phyloP scores from a whole-genome alignment of 1,140 invertebrate species.

The Augochlora pura region DNA sequence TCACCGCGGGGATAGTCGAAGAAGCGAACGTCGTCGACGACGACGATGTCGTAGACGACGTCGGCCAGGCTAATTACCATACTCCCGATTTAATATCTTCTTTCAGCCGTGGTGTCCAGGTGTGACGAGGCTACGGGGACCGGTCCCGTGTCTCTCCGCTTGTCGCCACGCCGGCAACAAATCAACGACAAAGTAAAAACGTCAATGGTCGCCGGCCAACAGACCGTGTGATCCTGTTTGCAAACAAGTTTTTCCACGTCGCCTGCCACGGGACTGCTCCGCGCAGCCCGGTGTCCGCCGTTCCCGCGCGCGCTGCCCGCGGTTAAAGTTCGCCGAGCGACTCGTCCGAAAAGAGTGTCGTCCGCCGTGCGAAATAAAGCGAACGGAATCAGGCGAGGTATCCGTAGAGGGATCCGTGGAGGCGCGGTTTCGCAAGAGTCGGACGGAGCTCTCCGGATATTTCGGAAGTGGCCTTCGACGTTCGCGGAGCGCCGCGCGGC shows the following conservation, averaged over 20 bases:
- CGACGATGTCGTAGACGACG: not conserved
- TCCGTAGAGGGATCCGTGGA: too few relatives aligned
- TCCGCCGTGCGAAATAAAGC: too few relatives aligned
- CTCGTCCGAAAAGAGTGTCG: too few relatives aligned
- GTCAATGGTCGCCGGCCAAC: conserved; percentile 23
- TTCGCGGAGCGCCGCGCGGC: not conserved
- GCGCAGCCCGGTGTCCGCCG: too few relatives aligned
- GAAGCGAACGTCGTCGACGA: not conserved
- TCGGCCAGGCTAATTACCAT: conserved; percentile 32
- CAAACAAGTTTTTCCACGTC: conserved; percentile 44
- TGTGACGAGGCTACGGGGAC: conserved; percentile 23
- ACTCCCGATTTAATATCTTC: conserved; percentile 47
- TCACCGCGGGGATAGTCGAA: not conserved
- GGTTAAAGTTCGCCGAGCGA: too few relatives aligned
- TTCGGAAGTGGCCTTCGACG: conserved; percentile 47
- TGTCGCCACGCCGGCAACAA: conserved; percentile 37
- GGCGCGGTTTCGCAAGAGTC: not conserved
- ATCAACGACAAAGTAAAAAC: conserved; percentile 43
- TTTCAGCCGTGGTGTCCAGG: conserved; percentile 17
- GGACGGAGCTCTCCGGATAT: conserved; percentile 24
- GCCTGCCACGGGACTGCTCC: not conserved
- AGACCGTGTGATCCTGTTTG: conserved; percentile 29
- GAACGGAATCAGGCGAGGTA: too few relatives aligned
- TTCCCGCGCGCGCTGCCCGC: too few relatives aligned
- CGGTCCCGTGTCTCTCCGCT: conserved; percentile 14